Evolutionary conservation across 2,113 vertebrate genomes (phyloP).

Genomic region (Patagioenas fasciata): DNA sequence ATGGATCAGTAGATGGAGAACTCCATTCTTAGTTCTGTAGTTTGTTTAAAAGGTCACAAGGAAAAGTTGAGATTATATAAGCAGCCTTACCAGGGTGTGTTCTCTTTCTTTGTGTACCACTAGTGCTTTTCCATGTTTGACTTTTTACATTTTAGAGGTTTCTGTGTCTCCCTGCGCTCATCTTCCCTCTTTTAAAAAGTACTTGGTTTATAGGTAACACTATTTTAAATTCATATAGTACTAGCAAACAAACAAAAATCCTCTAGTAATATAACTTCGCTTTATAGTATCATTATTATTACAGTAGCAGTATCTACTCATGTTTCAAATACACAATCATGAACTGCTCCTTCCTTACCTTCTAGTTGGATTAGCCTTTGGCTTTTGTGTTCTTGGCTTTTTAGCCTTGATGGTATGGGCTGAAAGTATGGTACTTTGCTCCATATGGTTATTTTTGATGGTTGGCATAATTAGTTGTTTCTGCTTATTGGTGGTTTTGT

Average conservation of each 20-base stretch:
- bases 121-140: background rate
- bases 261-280: background rate
- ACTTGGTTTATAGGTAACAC: background rate
- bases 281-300: background rate
- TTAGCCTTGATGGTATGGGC: background rate
- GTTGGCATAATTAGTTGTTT: background rate
- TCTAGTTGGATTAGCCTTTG: background rate
- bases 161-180: fast-evolving
- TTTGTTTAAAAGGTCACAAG: background rate
- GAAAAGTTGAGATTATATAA: background rate
- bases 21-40: background rate
- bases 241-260: background rate
- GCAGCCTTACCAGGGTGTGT: background rate
- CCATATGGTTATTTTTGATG: background rate
- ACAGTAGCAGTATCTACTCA: background rate
- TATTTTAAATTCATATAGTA: background rate
- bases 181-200: background rate
- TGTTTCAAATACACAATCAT: background rate
- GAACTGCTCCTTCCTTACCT: background rate
- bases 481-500: background rate
- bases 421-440: background rate
- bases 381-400: background rate
- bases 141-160: background rate
- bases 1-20: background rate
- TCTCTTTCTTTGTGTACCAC: background rate